A percentile compares a stretch with the other conserved stretches of the same genome.
Conservation (phyloP, 1,140 invertebrate genomes). For the Euborellia annulipes region DNA sequence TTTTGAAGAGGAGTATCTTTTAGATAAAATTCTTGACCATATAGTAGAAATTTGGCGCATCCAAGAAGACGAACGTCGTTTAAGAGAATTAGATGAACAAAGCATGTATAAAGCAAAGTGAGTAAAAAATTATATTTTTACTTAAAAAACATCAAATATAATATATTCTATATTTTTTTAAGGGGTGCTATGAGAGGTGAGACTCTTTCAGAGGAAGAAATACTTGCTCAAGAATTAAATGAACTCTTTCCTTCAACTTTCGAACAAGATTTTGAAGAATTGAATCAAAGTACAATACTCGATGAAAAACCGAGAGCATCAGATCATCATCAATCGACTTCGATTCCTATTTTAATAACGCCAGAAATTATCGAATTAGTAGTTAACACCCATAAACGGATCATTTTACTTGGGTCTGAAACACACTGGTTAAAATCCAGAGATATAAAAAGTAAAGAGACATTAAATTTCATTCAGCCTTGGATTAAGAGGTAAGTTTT, state of each 20-base stretch:
- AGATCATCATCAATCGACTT: not conserved
- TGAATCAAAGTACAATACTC: constrained; percentile 11
- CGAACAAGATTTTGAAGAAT: constrained; percentile 47
- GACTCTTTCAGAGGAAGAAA: constrained; percentile 55
- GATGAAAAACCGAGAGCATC: constrained; percentile 3
- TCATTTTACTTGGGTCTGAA: constrained; percentile 17
- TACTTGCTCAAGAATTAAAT: constrained; percentile 48
- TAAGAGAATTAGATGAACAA: constrained; percentile 54
- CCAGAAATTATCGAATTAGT: constrained; percentile 10
- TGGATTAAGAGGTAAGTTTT: too few species aligned
- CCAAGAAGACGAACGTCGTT: constrained; percentile 49
- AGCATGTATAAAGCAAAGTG: constrained; percentile 66
- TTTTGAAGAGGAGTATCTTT: constrained; percentile 17
- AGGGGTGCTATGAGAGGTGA: constrained; percentile 29
- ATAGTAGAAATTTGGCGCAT: constrained; percentile 57
- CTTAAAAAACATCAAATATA: too few species aligned
- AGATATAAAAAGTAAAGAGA: too few species aligned
- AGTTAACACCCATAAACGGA: constrained; percentile 15
- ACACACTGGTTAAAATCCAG: constrained; percentile 14
- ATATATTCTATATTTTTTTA: too few species aligned
- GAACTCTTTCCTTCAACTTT: constrained; percentile 61
- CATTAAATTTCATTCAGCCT: too few species aligned
- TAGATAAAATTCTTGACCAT: constrained; percentile 38
- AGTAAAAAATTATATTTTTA: constrained; percentile 18
- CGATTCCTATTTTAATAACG: constrained; percentile 6